Conservation (phyloP, 2,797 vertebrate species). For the Pipistrellus pipistrellus region DNA sequence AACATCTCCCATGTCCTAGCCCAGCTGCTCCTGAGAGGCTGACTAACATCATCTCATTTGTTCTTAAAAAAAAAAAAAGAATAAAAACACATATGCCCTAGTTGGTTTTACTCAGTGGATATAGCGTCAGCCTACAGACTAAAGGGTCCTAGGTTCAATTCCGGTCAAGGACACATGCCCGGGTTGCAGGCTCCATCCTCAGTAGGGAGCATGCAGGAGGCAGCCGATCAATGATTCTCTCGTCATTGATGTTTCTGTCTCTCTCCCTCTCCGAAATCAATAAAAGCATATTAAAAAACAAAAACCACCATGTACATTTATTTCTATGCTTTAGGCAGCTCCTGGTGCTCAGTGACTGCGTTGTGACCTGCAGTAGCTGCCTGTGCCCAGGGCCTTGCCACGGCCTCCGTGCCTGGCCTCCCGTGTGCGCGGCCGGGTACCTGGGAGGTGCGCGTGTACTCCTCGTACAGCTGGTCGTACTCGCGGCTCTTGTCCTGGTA, state of each 20-base stretch:
- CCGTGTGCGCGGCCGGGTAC: conserved; percentile 81
- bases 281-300: too few species aligned
- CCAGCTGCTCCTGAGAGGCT: background rate
- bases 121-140: too few species aligned
- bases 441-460: conserved; percentile 94
- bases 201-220: too few species aligned
- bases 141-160: too few species aligned
- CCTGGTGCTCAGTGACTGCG: background rate
- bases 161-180: too few species aligned
- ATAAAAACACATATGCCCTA: too few species aligned
- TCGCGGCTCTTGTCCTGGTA: conserved; percentile 96
- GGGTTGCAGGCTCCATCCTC: too few species aligned
- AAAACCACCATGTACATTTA: background rate
- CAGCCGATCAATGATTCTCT: too few species aligned
- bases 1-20: background rate
- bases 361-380: rapidly evolving
- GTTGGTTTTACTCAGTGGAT: too few species aligned
- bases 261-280: too few species aligned
- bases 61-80: too few species aligned
- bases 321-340: background rate
- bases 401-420: rapidly evolving
- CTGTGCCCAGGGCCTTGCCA: background rate
- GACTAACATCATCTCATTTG: background rate
- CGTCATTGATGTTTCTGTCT: too few species aligned
- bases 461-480: conserved; percentile 94